Base-by-base conservation (phyloP, 2,113 vertebrate genomes). In the Cynopterus brachyotis region DNA sequence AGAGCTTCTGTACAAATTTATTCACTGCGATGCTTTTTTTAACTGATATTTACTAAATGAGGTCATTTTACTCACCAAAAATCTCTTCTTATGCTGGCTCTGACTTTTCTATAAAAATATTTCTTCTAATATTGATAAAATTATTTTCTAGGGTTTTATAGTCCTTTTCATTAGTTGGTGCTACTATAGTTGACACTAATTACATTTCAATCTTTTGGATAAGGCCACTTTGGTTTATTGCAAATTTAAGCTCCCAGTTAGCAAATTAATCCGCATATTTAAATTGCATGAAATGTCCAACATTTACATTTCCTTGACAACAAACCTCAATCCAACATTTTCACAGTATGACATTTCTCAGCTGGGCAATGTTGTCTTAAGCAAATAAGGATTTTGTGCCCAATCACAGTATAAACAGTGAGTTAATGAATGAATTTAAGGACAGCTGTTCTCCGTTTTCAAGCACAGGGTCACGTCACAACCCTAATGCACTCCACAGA, bases 251-350 rank as follows among this genome's bases (percentile, higher is more conserved):
- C 72, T 92, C 66, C 80, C 62, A 53, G 40, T 85, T 81, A 69
- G 91, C 53, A 95, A 95, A 96, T 88, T 95, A 95, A 97, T 76
- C 88, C 30, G 0, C 72, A 35, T 92, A 72, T 88, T 75, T 94
- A 92, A 96, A 91, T 93, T 96, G 95, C 91, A 96, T 73, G 66
- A 92, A 96, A 76, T 42, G 35, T 20, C 67, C 78, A 83, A 42
- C 75, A 83, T 94, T 89, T 40, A 69, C 89, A 92, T 81, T 81
- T 95, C 75, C 94, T 96, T 85, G 55, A 97, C 90, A 93, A 97
- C 73, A 90, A 93, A 85, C n/a, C 88, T 84, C 79, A 59, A 73
- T 42, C 83, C 10, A 59, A 4, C 82, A 78, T 93, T 96, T 96
- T 97, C 92, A 70, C 2, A 0, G 37, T 90, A 35, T 16, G 80